Evolutionary conservation across 2,888 invertebrate genomes (phyloP).

Genomic region (Tinea semifulvella): DNA sequence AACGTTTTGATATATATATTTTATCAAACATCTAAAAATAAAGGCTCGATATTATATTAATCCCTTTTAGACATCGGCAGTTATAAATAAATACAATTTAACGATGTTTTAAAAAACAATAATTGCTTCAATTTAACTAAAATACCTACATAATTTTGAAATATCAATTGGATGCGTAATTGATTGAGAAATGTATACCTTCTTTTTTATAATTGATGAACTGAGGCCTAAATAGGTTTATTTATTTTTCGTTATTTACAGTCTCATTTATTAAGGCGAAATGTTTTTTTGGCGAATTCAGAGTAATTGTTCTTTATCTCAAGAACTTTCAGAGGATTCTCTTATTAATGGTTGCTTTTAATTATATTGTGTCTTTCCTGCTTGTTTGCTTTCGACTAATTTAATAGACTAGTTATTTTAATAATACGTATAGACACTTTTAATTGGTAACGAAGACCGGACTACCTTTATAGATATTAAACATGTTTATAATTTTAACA

Average conservation of each 20-base stretch:
- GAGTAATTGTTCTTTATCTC: slow-evolving; percentile 54
- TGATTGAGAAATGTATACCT: neutral
- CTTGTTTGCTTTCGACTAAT: neutral
- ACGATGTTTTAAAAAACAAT: too few species aligned
- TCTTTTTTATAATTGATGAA: neutral
- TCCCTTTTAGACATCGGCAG: too few species aligned
- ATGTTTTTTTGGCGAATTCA: slow-evolving; percentile 29
- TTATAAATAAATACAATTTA: too few species aligned
- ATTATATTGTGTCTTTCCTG: slow-evolving; percentile 42
- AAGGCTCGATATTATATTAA: too few species aligned
- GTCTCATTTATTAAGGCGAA: slow-evolving; percentile 26
- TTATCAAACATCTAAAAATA: too few species aligned
- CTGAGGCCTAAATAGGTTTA: slow-evolving; percentile 18
- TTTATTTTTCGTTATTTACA: slow-evolving; percentile 6
- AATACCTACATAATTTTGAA: neutral
- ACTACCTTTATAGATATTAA: too few species aligned
- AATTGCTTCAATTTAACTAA: too few species aligned
- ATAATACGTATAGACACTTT: too few species aligned
- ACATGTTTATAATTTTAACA: too few species aligned
- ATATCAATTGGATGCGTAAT: slow-evolving; percentile 3
- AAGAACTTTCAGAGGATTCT: slow-evolving; percentile 45
- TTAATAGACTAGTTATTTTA: neutral
- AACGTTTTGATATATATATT: too few species aligned
- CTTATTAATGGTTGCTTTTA: slow-evolving; percentile 58
- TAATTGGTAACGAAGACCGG: too few species aligned